A percentile compares a stretch with the other conserved stretches of the same genome.
Conservation (phyloP, 1,140 invertebrate species). For the Pseudomyrmex cubaensis region DNA sequence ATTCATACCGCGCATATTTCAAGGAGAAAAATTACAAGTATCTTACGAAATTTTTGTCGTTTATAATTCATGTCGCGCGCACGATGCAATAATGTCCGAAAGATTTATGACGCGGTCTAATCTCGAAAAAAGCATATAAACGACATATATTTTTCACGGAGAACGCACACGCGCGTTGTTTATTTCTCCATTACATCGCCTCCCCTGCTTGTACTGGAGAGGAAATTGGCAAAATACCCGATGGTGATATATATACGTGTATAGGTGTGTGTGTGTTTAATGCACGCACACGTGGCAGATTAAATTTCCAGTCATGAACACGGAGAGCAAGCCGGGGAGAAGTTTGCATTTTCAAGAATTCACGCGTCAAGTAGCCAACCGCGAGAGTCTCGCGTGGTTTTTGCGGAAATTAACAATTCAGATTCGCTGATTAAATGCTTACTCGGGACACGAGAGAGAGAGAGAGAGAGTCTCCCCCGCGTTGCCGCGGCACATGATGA, state of each 20-base stretch:
- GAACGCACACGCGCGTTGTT: background rate
- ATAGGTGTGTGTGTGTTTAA: background rate
- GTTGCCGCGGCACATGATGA: background rate
- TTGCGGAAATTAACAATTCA: constrained; percentile 22
- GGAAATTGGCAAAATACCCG: constrained; percentile 23
- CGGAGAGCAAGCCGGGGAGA: background rate
- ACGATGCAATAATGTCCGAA: constrained; percentile 26
- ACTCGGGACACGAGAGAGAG: background rate
- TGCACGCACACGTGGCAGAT: background rate
- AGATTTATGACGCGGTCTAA: constrained; percentile 27
- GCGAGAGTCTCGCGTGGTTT: background rate
- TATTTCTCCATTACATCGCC: constrained; percentile 14
- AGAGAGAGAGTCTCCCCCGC: background rate
- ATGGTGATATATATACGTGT: background rate
- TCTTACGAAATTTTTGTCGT: background rate
- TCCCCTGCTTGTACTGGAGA: background rate
- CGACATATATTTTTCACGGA: background rate
- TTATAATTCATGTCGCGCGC: constrained; percentile 9
- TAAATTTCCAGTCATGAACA: constrained; percentile 13
- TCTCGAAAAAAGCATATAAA: constrained; percentile 8
- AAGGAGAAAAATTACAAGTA: background rate
- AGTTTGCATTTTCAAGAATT: background rate
- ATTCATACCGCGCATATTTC: background rate
- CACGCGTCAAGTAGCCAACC: background rate
- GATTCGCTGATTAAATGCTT: background rate